These are phyloP conservation scores for Ctenoplectra terminalis DNA, from an alignment of 1,140 invertebrate species.

Conservation along the genomic window DNA sequence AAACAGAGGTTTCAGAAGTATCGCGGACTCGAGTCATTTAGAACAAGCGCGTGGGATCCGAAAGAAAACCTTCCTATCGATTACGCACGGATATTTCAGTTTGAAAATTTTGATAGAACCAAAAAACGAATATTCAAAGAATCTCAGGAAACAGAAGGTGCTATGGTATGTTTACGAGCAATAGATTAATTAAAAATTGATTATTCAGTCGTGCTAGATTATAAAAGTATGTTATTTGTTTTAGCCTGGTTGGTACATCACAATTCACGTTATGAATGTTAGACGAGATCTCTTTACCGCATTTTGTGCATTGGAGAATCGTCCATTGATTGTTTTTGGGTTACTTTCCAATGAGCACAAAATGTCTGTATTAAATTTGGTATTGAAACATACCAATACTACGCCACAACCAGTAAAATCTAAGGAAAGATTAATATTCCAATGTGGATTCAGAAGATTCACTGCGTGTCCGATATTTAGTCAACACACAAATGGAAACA, in stretches of 20 bases:
- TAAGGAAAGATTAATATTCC: constrained; percentile 96
- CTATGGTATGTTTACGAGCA: constrained; percentile 80
- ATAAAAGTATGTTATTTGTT: constrained; percentile 35
- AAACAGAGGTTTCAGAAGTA: constrained; percentile 96
- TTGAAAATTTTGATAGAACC: constrained; percentile 95
- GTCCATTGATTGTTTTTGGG: constrained; percentile 88
- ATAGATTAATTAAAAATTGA: constrained; percentile 1
- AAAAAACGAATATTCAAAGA: constrained; percentile 90
- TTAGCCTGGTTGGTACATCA: constrained; percentile 94
- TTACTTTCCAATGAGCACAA: constrained; percentile 97
- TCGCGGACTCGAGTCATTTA: constrained; percentile 96
- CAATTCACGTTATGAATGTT: constrained; percentile 91
- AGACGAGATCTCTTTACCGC: constrained; percentile 86
- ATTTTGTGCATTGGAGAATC: constrained; percentile 80
- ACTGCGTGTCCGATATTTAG: constrained; percentile 93
- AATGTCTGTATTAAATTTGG: constrained; percentile 97
- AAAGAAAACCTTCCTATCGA: constrained; percentile 98
- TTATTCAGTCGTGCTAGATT: constrained; percentile 60
- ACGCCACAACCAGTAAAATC: constrained; percentile 92
- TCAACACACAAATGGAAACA: constrained; percentile 95
- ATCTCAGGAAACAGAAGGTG: constrained; percentile 84
- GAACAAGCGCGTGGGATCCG: constrained; percentile 96
- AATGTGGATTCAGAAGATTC: constrained; percentile 96
- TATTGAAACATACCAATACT: constrained; percentile 89
- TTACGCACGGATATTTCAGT: constrained; percentile 97